Base-by-base conservation (phyloP, 2,113 vertebrate species). In the Periophthalmodon schlosseri region DNA sequence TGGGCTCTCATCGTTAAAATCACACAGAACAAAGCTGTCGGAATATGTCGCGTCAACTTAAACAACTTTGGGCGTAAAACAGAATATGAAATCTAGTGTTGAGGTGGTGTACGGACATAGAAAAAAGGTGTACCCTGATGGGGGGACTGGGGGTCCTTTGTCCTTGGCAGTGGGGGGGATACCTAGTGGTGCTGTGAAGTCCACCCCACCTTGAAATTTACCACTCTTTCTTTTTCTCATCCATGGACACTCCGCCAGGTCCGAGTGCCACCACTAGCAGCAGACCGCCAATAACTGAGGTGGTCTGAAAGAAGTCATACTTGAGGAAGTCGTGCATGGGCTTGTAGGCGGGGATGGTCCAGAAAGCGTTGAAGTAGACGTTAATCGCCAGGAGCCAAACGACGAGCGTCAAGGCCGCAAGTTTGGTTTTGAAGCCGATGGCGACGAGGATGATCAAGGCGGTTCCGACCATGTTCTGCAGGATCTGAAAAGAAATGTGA, bases 171-270 rank as follows among this genome's bases (percentile, higher is more conserved):
- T 80, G 61, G 60, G 73, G 85, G 81, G 52, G 52, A 21, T 73
- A 65, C 74, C 82, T 71, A 84, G 88, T 81, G 86, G 82, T 86
- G 88, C 80, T 77, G 79, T 65, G 73, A 71, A 76, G 69, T 76
- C 78, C 79, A 39, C 63, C 63, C 63, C 63, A 65, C 80, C 44
- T 74, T 7, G 66, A 77, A 69, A 69, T 21, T 49, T 61, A 99
- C 98, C 98, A 99, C 87, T 98, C 97, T 71, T 99, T 99, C 89
- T 99, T 99, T 91, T 99, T 99, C 93, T 99, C 97, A 54, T 99
- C 98, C 97, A 99, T 99, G 86, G 98, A 99, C 74, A 99, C 98
- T 0, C 98, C 98, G 0, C 97, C 97, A 0, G 98, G 98, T 39
- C 98, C 98, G n/a, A 99, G 94, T 0, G 97, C 97, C 87, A 99